These are phyloP conservation scores for Cephus runcator DNA, from an alignment of 2,888 invertebrate genomes.

Conservation along the genomic window DNA sequence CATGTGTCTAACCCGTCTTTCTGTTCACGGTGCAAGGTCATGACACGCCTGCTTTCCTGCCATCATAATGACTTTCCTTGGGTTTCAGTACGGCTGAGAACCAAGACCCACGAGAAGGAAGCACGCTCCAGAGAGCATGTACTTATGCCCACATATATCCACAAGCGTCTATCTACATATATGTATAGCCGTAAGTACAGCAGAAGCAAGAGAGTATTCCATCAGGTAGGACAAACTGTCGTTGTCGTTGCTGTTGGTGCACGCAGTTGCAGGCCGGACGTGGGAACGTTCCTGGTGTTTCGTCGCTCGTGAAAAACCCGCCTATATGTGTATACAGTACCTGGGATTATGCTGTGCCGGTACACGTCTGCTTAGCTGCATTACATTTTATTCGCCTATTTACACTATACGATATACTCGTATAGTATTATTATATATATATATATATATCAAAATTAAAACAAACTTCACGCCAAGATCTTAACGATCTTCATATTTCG, in stretches of 20 bases:
- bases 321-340: too few species aligned
- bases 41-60: constrained; percentile 13
- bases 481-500: too few species aligned
- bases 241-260: not conserved
- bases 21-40: constrained; percentile 22
- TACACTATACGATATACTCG: too few species aligned
- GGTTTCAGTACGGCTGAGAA: constrained; percentile 48
- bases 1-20: not conserved
- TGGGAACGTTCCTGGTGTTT: not conserved
- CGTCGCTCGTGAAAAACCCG: too few species aligned
- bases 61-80: constrained; percentile 31
- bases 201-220: too few species aligned
- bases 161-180: not conserved
- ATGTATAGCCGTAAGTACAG: too few species aligned
- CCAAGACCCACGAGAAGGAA: constrained; percentile 48
- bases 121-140: constrained; percentile 52
- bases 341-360: too few species aligned
- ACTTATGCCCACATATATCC: not conserved
- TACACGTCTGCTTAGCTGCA: too few species aligned
- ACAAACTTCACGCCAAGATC: too few species aligned
- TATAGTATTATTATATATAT: too few species aligned
- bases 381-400: too few species aligned
- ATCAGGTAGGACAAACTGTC: not conserved
- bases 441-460: too few species aligned
- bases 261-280: not conserved